Percentiles rank a stretch among this genome's conserved stretches.
phyloP scores from a whole-genome alignment of 1,140 invertebrate genomes.

The Hermatobates lingyangjiaoensis region DNA sequence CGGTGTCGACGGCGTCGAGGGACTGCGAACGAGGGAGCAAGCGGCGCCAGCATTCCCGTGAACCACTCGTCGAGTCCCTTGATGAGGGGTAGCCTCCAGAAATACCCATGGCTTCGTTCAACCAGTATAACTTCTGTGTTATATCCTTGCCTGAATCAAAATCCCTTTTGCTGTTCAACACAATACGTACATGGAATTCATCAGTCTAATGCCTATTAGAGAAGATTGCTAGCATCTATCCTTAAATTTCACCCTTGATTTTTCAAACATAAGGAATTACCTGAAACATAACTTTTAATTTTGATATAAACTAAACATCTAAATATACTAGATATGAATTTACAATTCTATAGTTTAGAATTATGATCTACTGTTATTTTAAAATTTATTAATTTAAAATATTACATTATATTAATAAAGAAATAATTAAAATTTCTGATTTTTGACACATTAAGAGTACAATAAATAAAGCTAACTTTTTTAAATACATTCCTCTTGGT shows the following conservation, averaged over 20 bases:
- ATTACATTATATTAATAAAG: too few relatives aligned
- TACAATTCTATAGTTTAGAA: too few relatives aligned
- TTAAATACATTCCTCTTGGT: too few relatives aligned
- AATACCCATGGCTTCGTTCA: slow-evolving; percentile 45
- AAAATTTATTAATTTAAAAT: too few relatives aligned
- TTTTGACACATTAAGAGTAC: too few relatives aligned
- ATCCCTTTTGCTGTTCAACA: not conserved
- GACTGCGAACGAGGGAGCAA: slow-evolving; percentile 43
- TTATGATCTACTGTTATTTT: too few relatives aligned
- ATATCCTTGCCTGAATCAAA: slow-evolving; percentile 62
- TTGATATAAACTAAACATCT: too few relatives aligned
- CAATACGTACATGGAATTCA: not conserved
- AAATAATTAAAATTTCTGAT: too few relatives aligned
- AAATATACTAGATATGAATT: too few relatives aligned
- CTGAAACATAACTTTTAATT: too few relatives aligned
- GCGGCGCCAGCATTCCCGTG: slow-evolving; percentile 25
- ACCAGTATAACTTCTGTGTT: slow-evolving; percentile 62
- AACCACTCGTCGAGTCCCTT: slow-evolving; percentile 21
- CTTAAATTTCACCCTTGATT: not conserved
- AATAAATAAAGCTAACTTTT: too few relatives aligned
- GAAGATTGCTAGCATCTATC: not conserved
- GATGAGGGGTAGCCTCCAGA: slow-evolving; percentile 28
- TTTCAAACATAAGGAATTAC: too few relatives aligned
- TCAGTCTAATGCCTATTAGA: not conserved
- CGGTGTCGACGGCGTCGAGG: slow-evolving; percentile 59